Conservation (phyloP, 2,113 vertebrate genomes). For the Castor canadensis region DNA sequence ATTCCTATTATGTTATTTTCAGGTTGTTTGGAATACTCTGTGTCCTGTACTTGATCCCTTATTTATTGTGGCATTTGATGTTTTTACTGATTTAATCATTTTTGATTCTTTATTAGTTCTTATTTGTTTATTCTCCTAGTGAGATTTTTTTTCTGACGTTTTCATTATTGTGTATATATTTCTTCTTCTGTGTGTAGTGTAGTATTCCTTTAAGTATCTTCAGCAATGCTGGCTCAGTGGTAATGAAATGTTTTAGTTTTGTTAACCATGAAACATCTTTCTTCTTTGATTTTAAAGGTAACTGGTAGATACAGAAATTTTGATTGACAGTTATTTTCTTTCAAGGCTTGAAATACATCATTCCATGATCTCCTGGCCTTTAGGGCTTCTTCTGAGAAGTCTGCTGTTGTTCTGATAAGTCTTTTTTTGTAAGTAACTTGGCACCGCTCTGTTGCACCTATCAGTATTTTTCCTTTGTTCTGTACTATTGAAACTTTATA, state of each 20-base stretch:
- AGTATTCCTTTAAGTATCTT: neutral
- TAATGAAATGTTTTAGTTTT: neutral
- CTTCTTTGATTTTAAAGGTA: neutral
- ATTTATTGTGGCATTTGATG: neutral
- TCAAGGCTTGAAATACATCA: neutral
- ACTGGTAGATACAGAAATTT: neutral
- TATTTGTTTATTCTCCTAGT: neutral
- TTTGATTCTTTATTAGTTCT: neutral
- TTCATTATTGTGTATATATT: no score
- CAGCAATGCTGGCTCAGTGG: neutral
- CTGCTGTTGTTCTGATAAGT: neutral
- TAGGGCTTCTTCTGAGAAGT: neutral
- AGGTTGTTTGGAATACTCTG: neutral
- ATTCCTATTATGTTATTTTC: neutral
- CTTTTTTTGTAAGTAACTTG: neutral
- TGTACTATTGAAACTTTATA: neutral
- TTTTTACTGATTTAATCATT: neutral
- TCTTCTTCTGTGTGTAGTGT: neutral
- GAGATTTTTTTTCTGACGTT: neutral
- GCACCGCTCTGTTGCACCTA: neutral
- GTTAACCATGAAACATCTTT: neutral
- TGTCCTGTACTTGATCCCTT: no score
- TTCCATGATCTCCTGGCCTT: neutral
- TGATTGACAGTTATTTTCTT: neutral
- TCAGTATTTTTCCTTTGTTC: neutral